Conservation (phyloP, 2,113 vertebrate species). For the Callocephalon fimbriatum region DNA sequence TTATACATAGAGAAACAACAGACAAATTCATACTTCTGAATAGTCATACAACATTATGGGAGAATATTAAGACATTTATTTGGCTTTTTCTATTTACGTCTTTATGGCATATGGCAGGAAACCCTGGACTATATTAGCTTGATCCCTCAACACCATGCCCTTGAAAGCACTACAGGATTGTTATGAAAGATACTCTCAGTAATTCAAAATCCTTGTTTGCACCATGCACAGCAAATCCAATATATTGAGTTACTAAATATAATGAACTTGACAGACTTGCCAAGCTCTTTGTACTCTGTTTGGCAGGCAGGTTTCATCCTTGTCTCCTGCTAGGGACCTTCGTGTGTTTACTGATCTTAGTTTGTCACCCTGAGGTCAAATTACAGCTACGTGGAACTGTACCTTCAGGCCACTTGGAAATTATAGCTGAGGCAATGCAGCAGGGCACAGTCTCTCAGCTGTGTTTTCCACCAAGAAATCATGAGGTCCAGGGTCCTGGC, state of each 20-base stretch:
- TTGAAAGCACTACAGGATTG: conserved; percentile 21
- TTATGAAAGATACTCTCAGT: background rate
- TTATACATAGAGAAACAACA: conserved; percentile 3
- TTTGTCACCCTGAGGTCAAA: background rate
- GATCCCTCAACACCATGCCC: background rate
- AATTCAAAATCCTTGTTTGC: background rate
- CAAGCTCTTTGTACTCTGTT: background rate
- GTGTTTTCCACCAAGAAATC: background rate
- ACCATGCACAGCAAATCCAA: background rate
- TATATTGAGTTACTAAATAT: background rate
- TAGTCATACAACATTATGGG: background rate
- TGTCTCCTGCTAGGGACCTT: background rate
- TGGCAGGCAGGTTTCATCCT: background rate
- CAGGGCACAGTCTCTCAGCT: background rate
- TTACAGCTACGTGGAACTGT: background rate
- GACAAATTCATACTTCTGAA: conserved; percentile 24
- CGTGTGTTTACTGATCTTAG: background rate
- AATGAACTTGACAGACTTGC: background rate
- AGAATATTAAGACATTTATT: background rate
- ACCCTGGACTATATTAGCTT: background rate
- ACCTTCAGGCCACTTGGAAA: background rate
- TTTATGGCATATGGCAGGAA: background rate
- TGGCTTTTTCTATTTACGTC: background rate
- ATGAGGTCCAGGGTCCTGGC: background rate
- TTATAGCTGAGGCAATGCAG: background rate